Evolutionary conservation across 2,888 invertebrate genomes (phyloP).

Genomic region (Drosophila helvetica): DNA sequence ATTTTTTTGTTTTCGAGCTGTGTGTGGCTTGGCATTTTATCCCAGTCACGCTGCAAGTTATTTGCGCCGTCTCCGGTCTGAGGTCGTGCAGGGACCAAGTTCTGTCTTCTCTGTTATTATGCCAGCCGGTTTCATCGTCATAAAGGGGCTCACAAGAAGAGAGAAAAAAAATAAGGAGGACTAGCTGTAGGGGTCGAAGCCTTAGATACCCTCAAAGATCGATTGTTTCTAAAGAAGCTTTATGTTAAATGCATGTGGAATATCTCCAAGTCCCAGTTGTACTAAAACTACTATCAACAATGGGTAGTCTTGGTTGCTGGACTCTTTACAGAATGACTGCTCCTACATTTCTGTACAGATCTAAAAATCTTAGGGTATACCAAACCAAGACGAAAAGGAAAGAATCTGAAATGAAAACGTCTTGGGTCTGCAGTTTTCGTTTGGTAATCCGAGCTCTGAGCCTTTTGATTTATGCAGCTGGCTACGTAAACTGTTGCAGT

Average conservation of each 20-base stretch:
- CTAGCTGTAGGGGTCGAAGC: neutral
- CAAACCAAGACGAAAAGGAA: slow-evolving; percentile 12
- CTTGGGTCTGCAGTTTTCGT: slow-evolving; percentile 56
- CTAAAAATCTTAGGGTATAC: neutral
- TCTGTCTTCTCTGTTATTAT: slow-evolving; percentile 68
- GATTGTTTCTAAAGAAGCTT: neutral
- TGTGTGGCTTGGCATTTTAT: slow-evolving; percentile 73
- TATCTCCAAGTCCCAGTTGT: neutral
- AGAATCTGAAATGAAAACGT: slow-evolving; percentile 31
- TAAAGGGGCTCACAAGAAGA: slow-evolving; percentile 23
- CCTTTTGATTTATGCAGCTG: slow-evolving; percentile 71
- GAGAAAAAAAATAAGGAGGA: no score
- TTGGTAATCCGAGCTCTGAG: slow-evolving; percentile 61
- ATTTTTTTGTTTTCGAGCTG: slow-evolving; percentile 10
- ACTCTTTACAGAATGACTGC: no score
- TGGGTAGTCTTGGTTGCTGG: no score
- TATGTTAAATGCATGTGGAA: neutral
- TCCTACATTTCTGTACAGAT: neutral
- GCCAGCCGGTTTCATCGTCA: slow-evolving; percentile 75
- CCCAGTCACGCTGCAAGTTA: slow-evolving; percentile 78
- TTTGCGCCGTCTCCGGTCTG: slow-evolving; percentile 58
- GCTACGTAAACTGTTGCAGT: slow-evolving; percentile 56
- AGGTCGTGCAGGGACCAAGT: slow-evolving; percentile 46
- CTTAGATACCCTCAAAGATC: neutral
- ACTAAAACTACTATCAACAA: no score